These are phyloP conservation scores for Drosophila mayaguana DNA, from an alignment of 2,888 invertebrate genomes.

Conservation along the genomic window DNA sequence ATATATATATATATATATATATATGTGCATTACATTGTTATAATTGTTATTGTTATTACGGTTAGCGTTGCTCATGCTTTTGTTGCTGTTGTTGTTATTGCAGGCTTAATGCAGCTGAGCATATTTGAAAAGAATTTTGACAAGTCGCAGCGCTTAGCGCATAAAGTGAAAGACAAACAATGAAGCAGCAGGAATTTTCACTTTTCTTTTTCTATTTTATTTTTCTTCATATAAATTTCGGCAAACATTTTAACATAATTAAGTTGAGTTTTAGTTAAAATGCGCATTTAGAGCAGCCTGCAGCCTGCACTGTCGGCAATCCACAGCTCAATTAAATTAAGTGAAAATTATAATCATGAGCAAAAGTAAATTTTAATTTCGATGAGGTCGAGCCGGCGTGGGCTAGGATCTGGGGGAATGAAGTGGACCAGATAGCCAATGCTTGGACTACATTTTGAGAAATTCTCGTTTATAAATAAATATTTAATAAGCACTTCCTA, in stretches of 20 bases:
- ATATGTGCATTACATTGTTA: constrained; percentile 28
- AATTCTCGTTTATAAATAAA: constrained; percentile 65
- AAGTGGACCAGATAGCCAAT: constrained; percentile 1
- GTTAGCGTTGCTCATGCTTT: neutral
- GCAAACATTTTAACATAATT: constrained; percentile 53
- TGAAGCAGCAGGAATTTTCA: constrained; percentile 54
- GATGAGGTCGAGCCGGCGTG: neutral
- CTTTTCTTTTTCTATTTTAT: constrained; percentile 42
- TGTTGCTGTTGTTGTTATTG: constrained; percentile 15
- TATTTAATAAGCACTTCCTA: constrained; percentile 60
- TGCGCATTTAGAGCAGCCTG: constrained; percentile 31
- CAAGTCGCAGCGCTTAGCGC: constrained; percentile 36
- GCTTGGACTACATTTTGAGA: constrained; percentile 23
- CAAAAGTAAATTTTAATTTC: constrained; percentile 32
- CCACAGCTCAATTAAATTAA: constrained; percentile 68
- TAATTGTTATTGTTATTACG: constrained; percentile 33
- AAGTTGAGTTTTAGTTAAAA: constrained; percentile 48
- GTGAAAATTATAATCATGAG: constrained; percentile 67
- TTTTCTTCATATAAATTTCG: neutral
- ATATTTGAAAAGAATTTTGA: constrained; percentile 60
- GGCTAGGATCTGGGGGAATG: too few species aligned
- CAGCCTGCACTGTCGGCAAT: neutral
- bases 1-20: constrained; percentile 10
- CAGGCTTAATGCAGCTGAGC: constrained; percentile 53
- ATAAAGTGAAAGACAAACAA: constrained; percentile 46